Evolutionary conservation across 2,888 invertebrate species (phyloP), one percentile per base, ranked within the genome.

Genomic region (Pyralis farinalis): DNA sequence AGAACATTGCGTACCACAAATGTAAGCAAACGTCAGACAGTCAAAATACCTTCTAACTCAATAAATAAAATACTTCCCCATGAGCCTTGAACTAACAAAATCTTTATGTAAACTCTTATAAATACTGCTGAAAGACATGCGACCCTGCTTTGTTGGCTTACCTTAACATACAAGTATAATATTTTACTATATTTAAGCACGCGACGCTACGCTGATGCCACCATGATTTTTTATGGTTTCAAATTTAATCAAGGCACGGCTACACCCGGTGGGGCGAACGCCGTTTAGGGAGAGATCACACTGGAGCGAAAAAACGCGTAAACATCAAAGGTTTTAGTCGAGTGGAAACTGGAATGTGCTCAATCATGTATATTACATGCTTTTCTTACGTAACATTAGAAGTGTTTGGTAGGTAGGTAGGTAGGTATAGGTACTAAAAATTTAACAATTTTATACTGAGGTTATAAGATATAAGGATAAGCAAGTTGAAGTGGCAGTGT

Each of bases 171-270:
- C 10, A 39, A 12, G 25, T 25, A 25, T 8, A 25, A 25, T 25
- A 22, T 37, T 37, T 37, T 29, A 37, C 21, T 30, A 21, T 37
- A 20, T 29, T 30, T 12, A 4, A 21, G 12, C 37, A 37, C 37
- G 37, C 37, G 7, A 37, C 25, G n/a, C 25, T 1, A 7, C 25
- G 8, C 37, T 10, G 22, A 33, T 39, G 51, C 47, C 55, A 55
- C 44, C 63, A 64, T 73, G 68, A 73, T 66, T 72, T 78, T 77
- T 76, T 76, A 78, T 51, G 78, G 78, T 61, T 76, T 77, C 73
- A 63, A 70, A 72, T 76, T 78, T 77, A 79, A 78, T 79, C 73
- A 79, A 58, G 63, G 55, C 45, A 55, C 56, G 61, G 56, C 64
- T 63, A 62, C 49, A 53, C 55, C 53, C 40, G 52, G 47, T 49